These are phyloP conservation scores for Corvus moneduloides DNA, from an alignment of 2,113 vertebrate species.

Conservation along the genomic window DNA sequence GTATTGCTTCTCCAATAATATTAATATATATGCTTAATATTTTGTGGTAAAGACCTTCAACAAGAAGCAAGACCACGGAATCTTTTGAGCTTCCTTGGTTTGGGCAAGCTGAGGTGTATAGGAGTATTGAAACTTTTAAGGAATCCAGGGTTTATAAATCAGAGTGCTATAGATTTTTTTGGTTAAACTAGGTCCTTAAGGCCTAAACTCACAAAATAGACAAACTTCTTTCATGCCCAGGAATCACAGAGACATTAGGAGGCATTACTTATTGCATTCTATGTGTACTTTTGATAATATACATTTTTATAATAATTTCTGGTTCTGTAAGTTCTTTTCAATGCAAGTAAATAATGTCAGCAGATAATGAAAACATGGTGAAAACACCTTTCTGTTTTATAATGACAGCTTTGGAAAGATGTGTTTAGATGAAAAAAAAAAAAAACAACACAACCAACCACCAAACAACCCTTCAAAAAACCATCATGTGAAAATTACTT, in stretches of 20 bases:
- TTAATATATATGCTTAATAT: neutral
- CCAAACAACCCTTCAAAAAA: neutral
- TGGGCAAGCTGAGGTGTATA: neutral
- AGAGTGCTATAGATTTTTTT: neutral
- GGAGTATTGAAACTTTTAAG: neutral
- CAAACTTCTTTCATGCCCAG: neutral
- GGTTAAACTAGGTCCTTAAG: neutral
- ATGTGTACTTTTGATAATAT: neutral
- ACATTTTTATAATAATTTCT: neutral
- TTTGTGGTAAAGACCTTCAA: neutral
- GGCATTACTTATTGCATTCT: neutral
- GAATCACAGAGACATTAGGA: neutral
- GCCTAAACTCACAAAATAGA: neutral
- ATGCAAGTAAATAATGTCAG: neutral
- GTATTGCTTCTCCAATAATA: neutral
- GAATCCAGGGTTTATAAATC: neutral
- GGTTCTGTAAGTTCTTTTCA: neutral
- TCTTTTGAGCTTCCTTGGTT: neutral
- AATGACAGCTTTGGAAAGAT: neutral
- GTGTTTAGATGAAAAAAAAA: neutral
- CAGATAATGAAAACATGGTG: neutral
- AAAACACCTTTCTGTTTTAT: constrained; percentile 23
- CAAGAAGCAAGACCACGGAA: neutral
- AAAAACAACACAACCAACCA: neutral
- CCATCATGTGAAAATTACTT: neutral